Conservation (phyloP, 2,888 invertebrate genomes). For the Hirtodrosophila histrioides region DNA sequence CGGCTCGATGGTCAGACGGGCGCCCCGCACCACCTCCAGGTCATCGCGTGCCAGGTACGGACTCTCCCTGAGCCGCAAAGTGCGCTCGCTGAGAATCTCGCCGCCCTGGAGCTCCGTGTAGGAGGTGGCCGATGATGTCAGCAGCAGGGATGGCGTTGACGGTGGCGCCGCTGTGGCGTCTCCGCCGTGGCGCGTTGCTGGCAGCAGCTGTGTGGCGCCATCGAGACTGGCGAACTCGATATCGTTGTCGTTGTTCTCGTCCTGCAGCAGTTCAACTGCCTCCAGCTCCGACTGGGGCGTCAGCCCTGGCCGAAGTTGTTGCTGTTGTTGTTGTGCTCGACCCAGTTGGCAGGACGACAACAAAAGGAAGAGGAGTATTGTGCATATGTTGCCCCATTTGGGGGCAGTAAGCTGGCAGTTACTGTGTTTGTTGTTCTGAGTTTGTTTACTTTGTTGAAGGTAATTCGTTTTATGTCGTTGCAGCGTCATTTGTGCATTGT, state of each 20-base stretch:
- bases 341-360: slow-evolving; percentile 72
- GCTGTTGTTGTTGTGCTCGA: slow-evolving; percentile 47
- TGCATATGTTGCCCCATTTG: slow-evolving; percentile 64
- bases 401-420: slow-evolving; percentile 31
- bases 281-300: slow-evolving; percentile 41
- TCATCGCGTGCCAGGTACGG: slow-evolving; percentile 92
- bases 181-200: slow-evolving; percentile 64
- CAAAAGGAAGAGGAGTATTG: slow-evolving; percentile 42
- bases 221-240: slow-evolving; percentile 81
- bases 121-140: slow-evolving; percentile 60
- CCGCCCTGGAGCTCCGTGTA: slow-evolving; percentile 83
- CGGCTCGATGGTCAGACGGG: slow-evolving; percentile 93
- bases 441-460: slow-evolving; percentile 44
- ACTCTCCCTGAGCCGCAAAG: slow-evolving; percentile 85
- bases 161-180: slow-evolving; percentile 72
- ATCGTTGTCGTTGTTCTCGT: slow-evolving; percentile 56
- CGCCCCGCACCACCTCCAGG: slow-evolving; percentile 90
- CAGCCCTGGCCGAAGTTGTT: slow-evolving; percentile 6
- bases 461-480: slow-evolving; percentile 63
- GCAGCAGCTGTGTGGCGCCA: slow-evolving; percentile 76
- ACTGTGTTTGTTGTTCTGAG: slow-evolving; percentile 21
- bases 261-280: slow-evolving; percentile 63
- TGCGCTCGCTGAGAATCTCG: slow-evolving; percentile 82
- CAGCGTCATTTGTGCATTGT: slow-evolving; percentile 79
- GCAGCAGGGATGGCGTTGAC: slow-evolving; percentile 58